phyloP scores from a whole-genome alignment of 2,888 invertebrate species.

The Tridacna crocea region DNA sequence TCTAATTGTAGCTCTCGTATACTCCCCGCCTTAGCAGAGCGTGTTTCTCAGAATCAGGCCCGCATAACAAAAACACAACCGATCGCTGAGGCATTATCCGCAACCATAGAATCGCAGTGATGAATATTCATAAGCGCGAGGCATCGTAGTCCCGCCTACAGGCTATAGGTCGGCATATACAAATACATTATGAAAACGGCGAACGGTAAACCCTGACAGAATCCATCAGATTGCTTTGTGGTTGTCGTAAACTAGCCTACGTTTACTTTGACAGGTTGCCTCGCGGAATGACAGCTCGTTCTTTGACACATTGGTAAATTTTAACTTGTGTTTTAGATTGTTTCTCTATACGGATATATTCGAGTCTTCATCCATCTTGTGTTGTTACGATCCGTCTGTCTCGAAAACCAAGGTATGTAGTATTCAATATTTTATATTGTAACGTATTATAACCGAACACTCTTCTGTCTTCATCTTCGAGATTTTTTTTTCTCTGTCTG shows the following conservation, averaged over 20 bases:
- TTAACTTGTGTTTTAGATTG: conserved; percentile 60
- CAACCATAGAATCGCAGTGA: background rate
- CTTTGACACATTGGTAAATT: conserved; percentile 67
- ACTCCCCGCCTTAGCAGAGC: background rate
- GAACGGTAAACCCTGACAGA: conserved; percentile 63
- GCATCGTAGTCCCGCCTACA: conserved; percentile 50
- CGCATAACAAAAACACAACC: background rate
- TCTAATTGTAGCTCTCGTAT: conserved; percentile 55
- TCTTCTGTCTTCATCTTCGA: conserved; percentile 4
- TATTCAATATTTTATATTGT: conserved; percentile 55
- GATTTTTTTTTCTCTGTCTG: conserved; percentile 1
- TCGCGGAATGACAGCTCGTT: conserved; percentile 56
- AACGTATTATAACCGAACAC: conserved; percentile 12
- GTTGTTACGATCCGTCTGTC: conserved; percentile 38
- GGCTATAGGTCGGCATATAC: conserved; percentile 60
- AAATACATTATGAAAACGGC: conserved; percentile 64
- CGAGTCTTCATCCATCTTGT: conserved; percentile 53
- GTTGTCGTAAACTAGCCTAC: conserved; percentile 64
- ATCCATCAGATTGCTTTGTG: conserved; percentile 62
- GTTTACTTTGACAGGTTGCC: conserved; percentile 62
- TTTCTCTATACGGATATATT: conserved; percentile 63
- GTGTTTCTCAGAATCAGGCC: background rate
- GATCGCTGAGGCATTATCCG: background rate
- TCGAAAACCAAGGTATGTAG: conserved; percentile 58
- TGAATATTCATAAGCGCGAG: conserved; percentile 28